Evolutionary conservation across 2,888 invertebrate genomes (phyloP).

Genomic region (Lypha dubia): DNA sequence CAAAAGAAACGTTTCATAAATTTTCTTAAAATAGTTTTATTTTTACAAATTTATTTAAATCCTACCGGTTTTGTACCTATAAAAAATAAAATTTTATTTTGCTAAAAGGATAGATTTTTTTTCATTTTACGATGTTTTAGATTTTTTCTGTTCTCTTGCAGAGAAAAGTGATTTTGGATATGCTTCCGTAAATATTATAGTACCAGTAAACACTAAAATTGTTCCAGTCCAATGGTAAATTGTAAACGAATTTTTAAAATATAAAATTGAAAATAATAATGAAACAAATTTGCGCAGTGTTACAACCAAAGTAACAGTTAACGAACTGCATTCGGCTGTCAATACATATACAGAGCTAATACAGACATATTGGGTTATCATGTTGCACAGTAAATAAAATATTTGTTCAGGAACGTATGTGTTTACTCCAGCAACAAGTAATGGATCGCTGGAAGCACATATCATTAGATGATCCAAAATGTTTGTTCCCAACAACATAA

Average conservation of each 20-base stretch:
- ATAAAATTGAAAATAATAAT: constrained; percentile 94
- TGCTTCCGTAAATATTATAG: constrained; percentile 94
- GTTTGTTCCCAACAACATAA: constrained; percentile 90
- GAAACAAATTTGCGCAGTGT: constrained; percentile 98
- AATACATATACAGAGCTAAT: constrained; percentile 97
- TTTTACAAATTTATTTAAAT: background rate
- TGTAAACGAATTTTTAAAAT: constrained; percentile 97
- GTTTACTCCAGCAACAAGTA: constrained; percentile 84
- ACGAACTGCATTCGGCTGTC: constrained; percentile 96
- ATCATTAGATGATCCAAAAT: constrained; percentile 90
- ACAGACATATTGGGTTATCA: constrained; percentile 95
- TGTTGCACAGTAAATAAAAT: constrained; percentile 91
- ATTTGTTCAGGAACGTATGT: constrained; percentile 88
- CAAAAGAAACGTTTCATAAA: background rate
- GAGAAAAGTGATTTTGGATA: constrained; percentile 82
- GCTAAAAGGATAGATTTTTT: background rate
- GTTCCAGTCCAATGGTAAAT: constrained; percentile 96
- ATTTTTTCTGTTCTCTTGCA: constrained; percentile 41
- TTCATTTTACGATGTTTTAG: constrained; percentile 25
- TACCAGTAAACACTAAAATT: constrained; percentile 94
- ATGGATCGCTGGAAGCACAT: constrained; percentile 87
- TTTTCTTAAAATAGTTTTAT: background rate
- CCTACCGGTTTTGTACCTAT: too few relatives aligned
- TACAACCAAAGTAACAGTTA: constrained; percentile 97
- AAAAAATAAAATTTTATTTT: background rate